These are phyloP conservation scores for Montipora foliosa DNA, from an alignment of 64 coral and sea anemone species.

Conservation along the genomic window DNA sequence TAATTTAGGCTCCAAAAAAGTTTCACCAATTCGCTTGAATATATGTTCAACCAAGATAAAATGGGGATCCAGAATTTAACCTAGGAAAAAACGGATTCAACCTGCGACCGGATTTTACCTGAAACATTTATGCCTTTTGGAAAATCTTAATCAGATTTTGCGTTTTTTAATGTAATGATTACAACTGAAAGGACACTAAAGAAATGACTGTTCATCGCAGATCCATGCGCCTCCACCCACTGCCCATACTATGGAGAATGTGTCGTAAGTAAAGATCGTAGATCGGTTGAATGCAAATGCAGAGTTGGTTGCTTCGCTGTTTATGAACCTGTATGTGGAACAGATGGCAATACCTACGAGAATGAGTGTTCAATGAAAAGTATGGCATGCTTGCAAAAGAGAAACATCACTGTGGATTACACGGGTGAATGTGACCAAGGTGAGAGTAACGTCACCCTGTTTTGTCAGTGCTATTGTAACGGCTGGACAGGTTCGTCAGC, in stretches of 20 bases:
- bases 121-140: too few relatives aligned
- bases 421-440: constrained; percentile 59
- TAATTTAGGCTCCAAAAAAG: too few relatives aligned
- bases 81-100: too few relatives aligned
- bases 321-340: constrained; percentile 68
- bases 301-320: background rate
- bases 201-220: background rate
- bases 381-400: constrained; percentile 40
- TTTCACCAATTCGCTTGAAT: too few relatives aligned
- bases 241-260: constrained; percentile 49
- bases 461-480: background rate
- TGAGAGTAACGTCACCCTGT: background rate
- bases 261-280: constrained; percentile 30
- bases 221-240: constrained; percentile 17
- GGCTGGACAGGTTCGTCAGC: background rate
- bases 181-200: background rate
- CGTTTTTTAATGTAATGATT: background rate
- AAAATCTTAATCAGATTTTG: too few relatives aligned
- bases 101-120: too few relatives aligned
- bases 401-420: constrained; percentile 33
- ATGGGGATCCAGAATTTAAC: too few relatives aligned
- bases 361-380: constrained; percentile 65
- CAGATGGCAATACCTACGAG: constrained; percentile 36
- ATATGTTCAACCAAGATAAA: too few relatives aligned
- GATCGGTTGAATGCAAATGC: constrained; percentile 50